Base-by-base conservation (phyloP, 2,888 invertebrate genomes). In the Tetrapedia diversipes region DNA sequence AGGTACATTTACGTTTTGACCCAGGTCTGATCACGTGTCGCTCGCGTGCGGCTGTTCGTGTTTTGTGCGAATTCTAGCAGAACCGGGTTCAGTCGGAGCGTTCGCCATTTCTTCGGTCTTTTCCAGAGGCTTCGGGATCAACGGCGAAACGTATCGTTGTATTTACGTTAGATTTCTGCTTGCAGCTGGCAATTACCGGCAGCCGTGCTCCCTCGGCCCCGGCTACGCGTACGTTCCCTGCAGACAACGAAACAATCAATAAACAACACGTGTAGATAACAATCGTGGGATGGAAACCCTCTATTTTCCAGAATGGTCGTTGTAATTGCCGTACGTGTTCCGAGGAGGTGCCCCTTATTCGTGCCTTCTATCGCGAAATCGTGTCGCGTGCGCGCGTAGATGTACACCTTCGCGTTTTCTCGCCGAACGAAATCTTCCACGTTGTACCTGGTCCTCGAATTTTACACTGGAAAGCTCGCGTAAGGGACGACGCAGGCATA, bases 181-280 rank as follows among this genome's bases (percentile, higher is more conserved):
- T 80, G 82, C 75, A 77, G 76, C 75, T 71, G 85, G 89, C 89
- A 89, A 89, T 89, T 89, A 89, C 89, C 86, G 77, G 74, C 89
- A 88, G 85, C 86, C 87, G 89, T 85, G 89, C 85, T 86, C 86
- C n/a, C n/a, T 86, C 80, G 82, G 66, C 76, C 82, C 70, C 81
- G 81, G 83, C 81, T 82, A 86, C 77, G 59, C 34, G 83, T 81
- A 81, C 85, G 80, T 77, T 79, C 64, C 81, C 81, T 82, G 82
- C 87, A 88, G 90, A 89, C 89, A 89, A 86, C 89, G 86, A 87
- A 87, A 88, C 89, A 90, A 91, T 91, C 91, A 88, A 91, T 91
- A 90, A 89, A 91, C 90, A 91, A 89, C 90, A 90, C 90, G 90
- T 90, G 91, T 89, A 90, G 90, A 91, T 91, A 90, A 91, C 90